Evolutionary conservation across 2,113 vertebrate genomes (phyloP).

Genomic region (Microtus pennsylvanicus): DNA sequence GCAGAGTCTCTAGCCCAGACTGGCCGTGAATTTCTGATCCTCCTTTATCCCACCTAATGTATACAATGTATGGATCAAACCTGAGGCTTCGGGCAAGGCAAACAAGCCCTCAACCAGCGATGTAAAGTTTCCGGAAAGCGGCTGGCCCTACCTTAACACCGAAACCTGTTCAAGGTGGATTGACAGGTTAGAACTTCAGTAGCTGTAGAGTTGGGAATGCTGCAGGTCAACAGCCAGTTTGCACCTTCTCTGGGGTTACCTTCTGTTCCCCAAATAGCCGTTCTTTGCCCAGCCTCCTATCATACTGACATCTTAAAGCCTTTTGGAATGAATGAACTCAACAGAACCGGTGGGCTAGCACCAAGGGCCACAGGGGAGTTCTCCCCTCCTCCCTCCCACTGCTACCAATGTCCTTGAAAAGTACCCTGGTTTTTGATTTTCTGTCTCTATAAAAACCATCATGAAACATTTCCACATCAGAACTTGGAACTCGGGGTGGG

Average conservation of each 20-base stretch:
- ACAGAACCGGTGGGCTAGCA: background rate
- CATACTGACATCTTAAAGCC: background rate
- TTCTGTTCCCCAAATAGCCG: background rate
- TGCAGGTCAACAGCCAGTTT: background rate
- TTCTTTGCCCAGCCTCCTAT: no score
- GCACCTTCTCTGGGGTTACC: background rate
- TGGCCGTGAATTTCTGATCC: background rate
- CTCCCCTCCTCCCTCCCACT: background rate
- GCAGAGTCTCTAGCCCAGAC: background rate
- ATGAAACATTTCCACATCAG: background rate
- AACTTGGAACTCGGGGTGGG: background rate
- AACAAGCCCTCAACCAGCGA: background rate
- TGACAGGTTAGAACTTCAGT: background rate
- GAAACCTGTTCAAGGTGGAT: background rate
- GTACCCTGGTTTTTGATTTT: background rate
- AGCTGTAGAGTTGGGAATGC: background rate
- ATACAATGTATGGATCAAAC: background rate
- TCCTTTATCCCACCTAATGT: background rate
- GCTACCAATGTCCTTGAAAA: background rate
- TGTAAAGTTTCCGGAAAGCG: background rate
- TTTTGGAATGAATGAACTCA: background rate
- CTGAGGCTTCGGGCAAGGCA: background rate
- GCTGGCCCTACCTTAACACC: background rate
- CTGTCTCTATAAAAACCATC: background rate
- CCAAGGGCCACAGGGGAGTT: background rate